A percentile compares a stretch with the other conserved stretches of the same genome.
Conservation (phyloP, 92 coral and sea anemone species). For the Zoanthus solanderi region DNA sequence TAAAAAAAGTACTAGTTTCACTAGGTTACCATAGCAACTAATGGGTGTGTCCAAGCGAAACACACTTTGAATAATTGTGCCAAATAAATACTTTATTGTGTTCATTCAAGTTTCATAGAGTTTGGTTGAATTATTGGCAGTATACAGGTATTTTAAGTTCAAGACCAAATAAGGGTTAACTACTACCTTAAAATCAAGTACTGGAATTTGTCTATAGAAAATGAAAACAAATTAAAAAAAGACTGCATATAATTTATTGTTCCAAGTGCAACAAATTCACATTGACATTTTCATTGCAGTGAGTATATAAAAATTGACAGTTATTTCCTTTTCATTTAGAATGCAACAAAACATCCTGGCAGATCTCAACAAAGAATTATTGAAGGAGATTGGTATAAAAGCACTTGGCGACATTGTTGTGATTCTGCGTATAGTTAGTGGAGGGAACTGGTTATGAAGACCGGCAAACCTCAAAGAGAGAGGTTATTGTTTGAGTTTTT, state of each 20-base stretch:
- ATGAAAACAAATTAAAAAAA: neutral
- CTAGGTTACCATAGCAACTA: conserved; percentile 48
- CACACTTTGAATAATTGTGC: conserved; percentile 10
- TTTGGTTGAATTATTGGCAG: conserved; percentile 45
- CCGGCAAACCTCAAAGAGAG: neutral
- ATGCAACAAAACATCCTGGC: conserved; percentile 51
- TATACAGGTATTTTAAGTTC: conserved; percentile 9
- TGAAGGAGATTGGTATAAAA: conserved; percentile 59
- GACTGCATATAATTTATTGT: neutral
- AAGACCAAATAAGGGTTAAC: conserved; percentile 42
- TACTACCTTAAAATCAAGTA: neutral
- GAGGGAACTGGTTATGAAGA: neutral
- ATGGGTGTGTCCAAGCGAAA: conserved; percentile 19
- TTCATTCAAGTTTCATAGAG: conserved; percentile 38
- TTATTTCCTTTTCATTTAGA: conserved; percentile 44
- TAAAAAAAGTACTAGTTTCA: conserved; percentile 2
- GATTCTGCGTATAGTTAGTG: neutral
- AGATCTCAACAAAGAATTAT: conserved; percentile 42
- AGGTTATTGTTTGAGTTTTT: too few relatives aligned
- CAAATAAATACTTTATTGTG: conserved; percentile 11
- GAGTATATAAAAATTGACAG: conserved; percentile 5
- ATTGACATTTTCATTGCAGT: neutral
- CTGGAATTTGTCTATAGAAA: conserved; percentile 1
- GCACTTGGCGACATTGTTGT: conserved; percentile 59
- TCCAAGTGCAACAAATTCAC: conserved; percentile 2